phyloP scores from a whole-genome alignment of 2,113 vertebrate genomes.

The sheep (Ovis aries) region DNA sequence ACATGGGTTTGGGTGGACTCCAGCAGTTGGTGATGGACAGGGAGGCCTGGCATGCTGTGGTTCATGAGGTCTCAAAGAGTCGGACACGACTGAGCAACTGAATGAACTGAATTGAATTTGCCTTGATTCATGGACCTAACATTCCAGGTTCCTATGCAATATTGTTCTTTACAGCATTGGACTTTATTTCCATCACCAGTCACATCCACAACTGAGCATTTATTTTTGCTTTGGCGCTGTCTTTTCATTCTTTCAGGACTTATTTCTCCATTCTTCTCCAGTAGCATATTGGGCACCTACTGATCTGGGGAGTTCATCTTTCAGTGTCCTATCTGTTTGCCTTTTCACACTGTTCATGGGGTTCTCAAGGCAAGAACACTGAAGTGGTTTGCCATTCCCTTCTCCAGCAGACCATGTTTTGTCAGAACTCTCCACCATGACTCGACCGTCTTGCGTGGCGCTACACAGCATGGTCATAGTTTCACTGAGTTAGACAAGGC shows the following conservation, averaged over 20 bases:
- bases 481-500: neutral
- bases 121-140: neutral
- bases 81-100: neutral
- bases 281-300: neutral
- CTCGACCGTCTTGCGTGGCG: rapidly evolving
- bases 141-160: neutral
- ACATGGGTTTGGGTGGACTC: neutral
- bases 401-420: neutral
- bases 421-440: neutral
- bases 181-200: neutral
- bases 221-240: neutral
- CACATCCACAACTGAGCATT: neutral
- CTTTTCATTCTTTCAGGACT: neutral
- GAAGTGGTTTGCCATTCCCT: neutral
- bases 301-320: neutral
- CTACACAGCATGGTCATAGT: neutral
- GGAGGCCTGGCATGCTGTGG: neutral
- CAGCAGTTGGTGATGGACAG: neutral
- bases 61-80: neutral
- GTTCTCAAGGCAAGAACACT: neutral
- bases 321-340: neutral
- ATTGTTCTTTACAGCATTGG: neutral
- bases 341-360: neutral
- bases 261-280: neutral
- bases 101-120: neutral